Evolutionary conservation across 2,113 vertebrate genomes (phyloP).

Genomic region (Tenrec ecaudatus): DNA sequence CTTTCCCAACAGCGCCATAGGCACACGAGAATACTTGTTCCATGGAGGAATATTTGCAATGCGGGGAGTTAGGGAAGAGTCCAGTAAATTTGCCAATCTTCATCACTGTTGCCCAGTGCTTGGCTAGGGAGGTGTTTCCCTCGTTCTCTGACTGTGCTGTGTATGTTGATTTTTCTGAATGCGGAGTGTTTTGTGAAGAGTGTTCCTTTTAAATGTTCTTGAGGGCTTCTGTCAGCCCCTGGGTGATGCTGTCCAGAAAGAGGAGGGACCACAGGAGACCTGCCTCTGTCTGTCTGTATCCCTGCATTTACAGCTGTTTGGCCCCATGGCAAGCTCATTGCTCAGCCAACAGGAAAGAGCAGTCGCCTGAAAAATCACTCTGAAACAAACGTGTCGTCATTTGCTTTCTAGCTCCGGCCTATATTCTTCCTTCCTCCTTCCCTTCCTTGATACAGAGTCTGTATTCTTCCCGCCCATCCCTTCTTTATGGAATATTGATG

Average conservation of each 20-base stretch:
- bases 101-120: not conserved
- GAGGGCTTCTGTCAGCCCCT: not conserved
- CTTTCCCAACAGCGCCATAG: not conserved
- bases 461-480: not conserved
- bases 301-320: slow-evolving; percentile 50
- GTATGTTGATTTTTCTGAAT: slow-evolving; percentile 62
- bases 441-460: too few relatives aligned
- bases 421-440: too few relatives aligned
- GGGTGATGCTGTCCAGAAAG: slow-evolving; percentile 15
- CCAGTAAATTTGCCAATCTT: not conserved
- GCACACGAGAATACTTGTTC: not conserved
- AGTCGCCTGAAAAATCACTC: slow-evolving; percentile 27
- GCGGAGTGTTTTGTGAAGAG: slow-evolving; percentile 9
- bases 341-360: slow-evolving; percentile 59
- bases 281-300: not conserved
- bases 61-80: not conserved
- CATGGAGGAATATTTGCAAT: fast-evolving
- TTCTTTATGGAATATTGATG: not conserved
- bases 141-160: not conserved
- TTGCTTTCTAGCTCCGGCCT: not conserved
- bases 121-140: not conserved
- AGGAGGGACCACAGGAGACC: not conserved
- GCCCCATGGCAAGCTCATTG: slow-evolving; percentile 52
- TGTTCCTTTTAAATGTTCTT: slow-evolving; percentile 38
- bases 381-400: not conserved